Conservation (phyloP, 2,888 invertebrate genomes). For the Belgica antarctica region DNA sequence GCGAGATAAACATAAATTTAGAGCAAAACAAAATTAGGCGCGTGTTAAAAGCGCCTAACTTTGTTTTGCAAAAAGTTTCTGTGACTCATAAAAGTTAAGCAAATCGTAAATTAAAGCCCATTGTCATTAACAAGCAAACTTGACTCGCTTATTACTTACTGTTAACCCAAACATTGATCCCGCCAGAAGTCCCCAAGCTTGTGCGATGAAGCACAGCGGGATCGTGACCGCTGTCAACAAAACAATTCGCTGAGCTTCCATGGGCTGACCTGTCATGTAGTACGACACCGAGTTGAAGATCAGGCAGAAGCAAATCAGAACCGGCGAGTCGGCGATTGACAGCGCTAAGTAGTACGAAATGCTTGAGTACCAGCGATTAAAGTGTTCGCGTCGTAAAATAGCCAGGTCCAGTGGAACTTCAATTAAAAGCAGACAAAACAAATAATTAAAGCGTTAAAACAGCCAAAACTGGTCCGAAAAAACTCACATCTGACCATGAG, state of each 20-base stretch:
- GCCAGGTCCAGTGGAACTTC: slow-evolving; percentile 71
- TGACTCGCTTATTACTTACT: slow-evolving; percentile 60
- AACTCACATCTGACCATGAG: slow-evolving; percentile 32
- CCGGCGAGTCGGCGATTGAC: slow-evolving; percentile 76
- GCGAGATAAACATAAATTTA: no score
- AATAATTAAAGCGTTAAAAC: not conserved
- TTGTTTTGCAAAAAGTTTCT: no score
- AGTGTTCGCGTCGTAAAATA: slow-evolving; percentile 76
- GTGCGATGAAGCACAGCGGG: slow-evolving; percentile 68
- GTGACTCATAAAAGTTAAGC: no score
- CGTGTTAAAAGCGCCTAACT: no score
- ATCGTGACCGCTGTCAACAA: slow-evolving; percentile 71
- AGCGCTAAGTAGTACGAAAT: slow-evolving; percentile 79
- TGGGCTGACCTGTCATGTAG: slow-evolving; percentile 81
- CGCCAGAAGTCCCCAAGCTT: slow-evolving; percentile 80
- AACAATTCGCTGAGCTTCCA: slow-evolving; percentile 68
- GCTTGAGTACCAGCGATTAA: slow-evolving; percentile 86
- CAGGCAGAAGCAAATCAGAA: slow-evolving; percentile 72
- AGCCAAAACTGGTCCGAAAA: not conserved
- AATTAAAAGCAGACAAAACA: not conserved
- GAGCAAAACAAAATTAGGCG: no score
- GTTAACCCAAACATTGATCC: slow-evolving; percentile 77
- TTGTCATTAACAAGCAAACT: no score
- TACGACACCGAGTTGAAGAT: slow-evolving; percentile 77
- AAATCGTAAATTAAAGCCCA: no score